Evolutionary conservation across 1,140 invertebrate species (phyloP).

Genomic region (Melanaphis sacchari): DNA sequence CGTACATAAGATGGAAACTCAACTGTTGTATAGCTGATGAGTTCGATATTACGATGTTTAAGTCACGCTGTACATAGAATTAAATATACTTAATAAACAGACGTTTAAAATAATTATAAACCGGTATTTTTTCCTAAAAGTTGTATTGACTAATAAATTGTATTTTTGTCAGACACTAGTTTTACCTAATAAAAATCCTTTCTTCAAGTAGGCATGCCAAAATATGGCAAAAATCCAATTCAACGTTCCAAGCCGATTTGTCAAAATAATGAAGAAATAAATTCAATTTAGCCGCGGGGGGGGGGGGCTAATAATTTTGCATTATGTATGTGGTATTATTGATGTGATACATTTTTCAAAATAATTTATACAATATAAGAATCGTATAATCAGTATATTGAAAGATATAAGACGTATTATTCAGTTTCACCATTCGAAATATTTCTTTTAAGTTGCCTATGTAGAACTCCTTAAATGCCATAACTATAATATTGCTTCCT

Average conservation of each 20-base stretch:
- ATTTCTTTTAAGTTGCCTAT: background rate
- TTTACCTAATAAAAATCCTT: background rate
- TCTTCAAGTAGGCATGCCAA: background rate
- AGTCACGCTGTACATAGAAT: background rate
- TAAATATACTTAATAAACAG: background rate
- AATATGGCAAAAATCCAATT: constrained; percentile 19
- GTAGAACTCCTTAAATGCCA: background rate
- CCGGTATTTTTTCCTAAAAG: background rate
- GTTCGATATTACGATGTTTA: background rate
- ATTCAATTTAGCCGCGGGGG: background rate
- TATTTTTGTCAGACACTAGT: background rate
- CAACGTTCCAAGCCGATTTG: background rate
- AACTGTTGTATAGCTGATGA: background rate
- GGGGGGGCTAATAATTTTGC: background rate
- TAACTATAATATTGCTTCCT: background rate
- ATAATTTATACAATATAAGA: background rate
- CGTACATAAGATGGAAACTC: background rate
- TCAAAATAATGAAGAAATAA: background rate
- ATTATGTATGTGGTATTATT: background rate
- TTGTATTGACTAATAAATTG: constrained; percentile 3
- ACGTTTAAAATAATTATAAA: constrained; percentile 6
- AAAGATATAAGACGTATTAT: background rate
- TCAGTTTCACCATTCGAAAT: background rate
- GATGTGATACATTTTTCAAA: background rate
- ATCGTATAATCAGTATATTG: background rate